Base-by-base conservation (phyloP, 2,113 vertebrate genomes). In the human region DNA sequence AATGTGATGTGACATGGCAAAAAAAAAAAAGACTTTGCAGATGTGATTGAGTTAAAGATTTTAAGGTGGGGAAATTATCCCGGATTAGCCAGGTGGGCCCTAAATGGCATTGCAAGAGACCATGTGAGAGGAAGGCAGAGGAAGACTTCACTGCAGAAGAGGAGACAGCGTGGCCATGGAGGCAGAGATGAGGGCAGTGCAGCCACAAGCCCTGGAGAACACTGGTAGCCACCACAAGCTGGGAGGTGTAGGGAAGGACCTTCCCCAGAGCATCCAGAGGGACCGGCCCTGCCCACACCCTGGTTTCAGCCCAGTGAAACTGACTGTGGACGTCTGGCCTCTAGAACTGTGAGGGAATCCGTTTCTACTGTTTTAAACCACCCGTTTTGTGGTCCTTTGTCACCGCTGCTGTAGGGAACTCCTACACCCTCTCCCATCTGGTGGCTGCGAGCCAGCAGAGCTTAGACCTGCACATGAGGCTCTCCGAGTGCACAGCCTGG, bases 371-470 rank as follows among this genome's bases (percentile, higher is more conserved):
- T 76, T 52, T 17, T 8, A 4, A 64, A 45, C 13, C 4, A 4
- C 12, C 8, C 0, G 0, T 0, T 8, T 2, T 35, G 23, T 8
- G 13, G 38, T 13, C 38, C 32, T 70, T 50, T 23, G 38, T 23
- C 48, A 16, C 18, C 0, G 20, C 57, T 0, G 6, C 75, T 22
- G 14, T 2, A 0, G 27, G 59, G 38, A 61, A 27, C 27, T 10
- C 43, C 16, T 0, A 8, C 1, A 0, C 30, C 35, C 8, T 22
- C 20, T 23, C 61, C 10, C 0, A 1, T 22, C 18, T 10, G 0
- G 27, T 5, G 57, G 22, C 23, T 57, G 20, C 8, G 1, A 9
- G 48, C 72, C 32, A 6, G 81, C 72, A 2, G 38, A 38, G 12
- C 6, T 0, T 16, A 17, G 48, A 30, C 32, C 48, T 23, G 3